Percentiles rank a stretch among this genome's conserved stretches.
phyloP scores from a whole-genome alignment of 2,797 vertebrate genomes.

The Labroides dimidiatus region DNA sequence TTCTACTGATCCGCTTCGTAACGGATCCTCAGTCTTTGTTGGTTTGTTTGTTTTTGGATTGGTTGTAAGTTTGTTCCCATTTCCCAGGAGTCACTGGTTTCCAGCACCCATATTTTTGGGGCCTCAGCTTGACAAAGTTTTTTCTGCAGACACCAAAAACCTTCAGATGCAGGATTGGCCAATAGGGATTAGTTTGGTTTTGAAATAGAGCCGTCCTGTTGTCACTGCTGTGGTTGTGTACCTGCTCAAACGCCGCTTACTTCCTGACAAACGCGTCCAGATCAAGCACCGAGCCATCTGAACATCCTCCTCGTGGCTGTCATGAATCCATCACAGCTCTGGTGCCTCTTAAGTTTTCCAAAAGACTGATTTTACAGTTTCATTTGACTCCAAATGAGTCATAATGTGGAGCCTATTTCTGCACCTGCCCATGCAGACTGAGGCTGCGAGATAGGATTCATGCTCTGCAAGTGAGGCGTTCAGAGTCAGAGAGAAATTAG shows the following conservation, averaged over 20 bases:
- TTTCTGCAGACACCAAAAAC: too few species aligned
- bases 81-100: too few species aligned
- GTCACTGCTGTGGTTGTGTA: neutral
- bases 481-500: constrained; percentile 30
- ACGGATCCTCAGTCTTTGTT: too few species aligned
- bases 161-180: too few species aligned
- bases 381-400: constrained; percentile 48
- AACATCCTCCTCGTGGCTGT: constrained; percentile 43
- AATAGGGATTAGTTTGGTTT: too few species aligned
- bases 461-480: constrained; percentile 30
- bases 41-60: too few species aligned
- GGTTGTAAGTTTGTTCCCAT: too few species aligned
- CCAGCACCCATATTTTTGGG: too few species aligned
- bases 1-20: too few species aligned
- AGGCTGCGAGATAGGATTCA: constrained; percentile 50
- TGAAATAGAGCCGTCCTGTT: too few species aligned
- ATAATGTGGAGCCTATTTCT: constrained; percentile 20
- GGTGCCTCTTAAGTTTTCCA: constrained; percentile 31
- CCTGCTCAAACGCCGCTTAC: constrained; percentile 49
- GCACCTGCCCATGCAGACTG: constrained; percentile 37
- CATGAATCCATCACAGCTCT: constrained; percentile 39
- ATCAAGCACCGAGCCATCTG: constrained; percentile 37
- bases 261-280: constrained; percentile 33
- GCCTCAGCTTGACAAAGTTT: too few species aligned
- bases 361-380: constrained; percentile 36